Percentiles rank a stretch among this genome's conserved stretches.
phyloP scores from a whole-genome alignment of 2,888 invertebrate genomes.

The Lathronympha strigana region DNA sequence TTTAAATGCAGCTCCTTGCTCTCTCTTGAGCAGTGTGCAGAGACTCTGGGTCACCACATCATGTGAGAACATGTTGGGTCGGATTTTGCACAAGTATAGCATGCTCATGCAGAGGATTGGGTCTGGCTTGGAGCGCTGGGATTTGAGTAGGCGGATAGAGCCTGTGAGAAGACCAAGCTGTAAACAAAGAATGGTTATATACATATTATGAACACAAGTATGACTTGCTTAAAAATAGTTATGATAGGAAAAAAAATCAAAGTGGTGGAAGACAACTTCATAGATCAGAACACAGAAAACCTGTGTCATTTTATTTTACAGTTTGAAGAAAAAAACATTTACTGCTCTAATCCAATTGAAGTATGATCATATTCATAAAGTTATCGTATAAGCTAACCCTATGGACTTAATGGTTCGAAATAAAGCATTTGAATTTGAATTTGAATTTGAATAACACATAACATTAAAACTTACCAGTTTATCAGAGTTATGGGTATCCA shows the following conservation, averaged over 20 bases:
- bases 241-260: neutral
- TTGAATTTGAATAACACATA: too few species aligned
- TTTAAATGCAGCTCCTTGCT: conserved; percentile 88
- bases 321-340: too few species aligned
- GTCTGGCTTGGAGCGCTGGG: conserved; percentile 93
- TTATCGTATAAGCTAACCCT: too few species aligned
- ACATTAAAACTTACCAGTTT: conserved; percentile 84
- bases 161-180: conserved; percentile 92
- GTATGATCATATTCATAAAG: too few species aligned
- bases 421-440: too few species aligned
- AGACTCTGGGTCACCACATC: conserved; percentile 91
- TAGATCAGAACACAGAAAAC: too few species aligned
- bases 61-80: conserved; percentile 90
- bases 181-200: conserved; percentile 47
- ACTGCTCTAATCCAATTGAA: too few species aligned
- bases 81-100: conserved; percentile 91
- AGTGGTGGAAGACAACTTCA: too few species aligned
- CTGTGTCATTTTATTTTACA: too few species aligned
- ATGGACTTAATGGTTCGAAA: too few species aligned
- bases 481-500: conserved; percentile 91
- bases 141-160: conserved; percentile 91
- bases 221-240: neutral
- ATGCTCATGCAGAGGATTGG: conserved; percentile 90
- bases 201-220: neutral
- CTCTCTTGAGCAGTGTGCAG: conserved; percentile 91